phyloP scores from a whole-genome alignment of 1,140 invertebrate species.

The Trichonephila clavipes region DNA sequence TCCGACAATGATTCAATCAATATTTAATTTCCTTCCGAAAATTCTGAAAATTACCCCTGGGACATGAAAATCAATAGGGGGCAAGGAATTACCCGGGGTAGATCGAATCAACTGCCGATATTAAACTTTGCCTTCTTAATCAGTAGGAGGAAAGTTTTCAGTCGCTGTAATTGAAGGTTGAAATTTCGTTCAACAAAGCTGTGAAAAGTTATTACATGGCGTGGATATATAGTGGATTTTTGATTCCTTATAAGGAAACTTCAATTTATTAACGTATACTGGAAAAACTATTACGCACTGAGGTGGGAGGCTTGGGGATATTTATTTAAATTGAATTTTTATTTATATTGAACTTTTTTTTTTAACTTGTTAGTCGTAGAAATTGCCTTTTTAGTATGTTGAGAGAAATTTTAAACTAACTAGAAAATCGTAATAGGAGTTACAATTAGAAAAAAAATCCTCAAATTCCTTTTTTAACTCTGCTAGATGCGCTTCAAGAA shows the following conservation, averaged over 20 bases:
- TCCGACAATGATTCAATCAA: background rate
- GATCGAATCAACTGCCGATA: constrained; percentile 25
- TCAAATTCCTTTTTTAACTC: too few species aligned
- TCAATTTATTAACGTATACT: background rate
- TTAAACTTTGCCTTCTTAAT: constrained; percentile 34
- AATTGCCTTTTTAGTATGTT: too few species aligned
- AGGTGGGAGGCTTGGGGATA: too few species aligned
- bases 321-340: too few species aligned
- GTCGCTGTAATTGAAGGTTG: background rate
- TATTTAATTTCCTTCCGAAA: constrained; percentile 36
- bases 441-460: too few species aligned
- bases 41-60: constrained; percentile 12
- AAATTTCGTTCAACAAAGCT: background rate
- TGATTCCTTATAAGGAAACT: background rate
- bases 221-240: background rate
- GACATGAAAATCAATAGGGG: constrained; percentile 22
- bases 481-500: too few species aligned
- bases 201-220: background rate
- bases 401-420: too few species aligned
- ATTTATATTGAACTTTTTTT: too few species aligned
- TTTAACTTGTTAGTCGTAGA: too few species aligned
- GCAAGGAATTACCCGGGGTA: background rate
- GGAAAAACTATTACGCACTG: background rate
- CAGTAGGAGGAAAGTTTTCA: constrained; percentile 7
- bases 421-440: too few species aligned